Percentiles rank a stretch among this genome's conserved stretches.
Conservation (phyloP, 2,888 invertebrate species). For the Nasonia oneida region DNA sequence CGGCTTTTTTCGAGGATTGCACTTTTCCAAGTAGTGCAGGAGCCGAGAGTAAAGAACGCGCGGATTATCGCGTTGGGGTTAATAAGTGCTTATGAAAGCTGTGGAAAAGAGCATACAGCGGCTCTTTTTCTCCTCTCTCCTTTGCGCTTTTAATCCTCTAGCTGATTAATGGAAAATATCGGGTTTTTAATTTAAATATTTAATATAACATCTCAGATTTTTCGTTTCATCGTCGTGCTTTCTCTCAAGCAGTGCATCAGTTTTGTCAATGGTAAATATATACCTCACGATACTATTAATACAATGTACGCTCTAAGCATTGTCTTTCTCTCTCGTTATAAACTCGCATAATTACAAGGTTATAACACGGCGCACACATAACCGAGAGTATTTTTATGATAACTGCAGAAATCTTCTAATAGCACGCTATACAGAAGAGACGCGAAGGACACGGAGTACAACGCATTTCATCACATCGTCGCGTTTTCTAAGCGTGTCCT, state of each 20-base stretch:
- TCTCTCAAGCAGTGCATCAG: neutral
- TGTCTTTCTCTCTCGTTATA: neutral
- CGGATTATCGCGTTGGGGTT: neutral
- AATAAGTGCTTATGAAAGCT: neutral
- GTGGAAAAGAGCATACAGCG: neutral
- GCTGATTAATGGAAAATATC: neutral
- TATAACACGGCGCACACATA: neutral
- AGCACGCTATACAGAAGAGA: neutral
- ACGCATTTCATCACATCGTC: neutral
- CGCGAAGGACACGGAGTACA: neutral
- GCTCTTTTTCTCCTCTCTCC: neutral
- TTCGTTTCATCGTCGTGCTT: too few species aligned
- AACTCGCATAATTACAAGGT: neutral
- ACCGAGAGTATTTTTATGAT: neutral
- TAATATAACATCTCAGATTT: neutral
- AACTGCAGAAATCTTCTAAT: neutral
- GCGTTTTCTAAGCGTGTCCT: conserved; percentile 1
- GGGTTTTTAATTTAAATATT: neutral
- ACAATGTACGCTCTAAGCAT: neutral
- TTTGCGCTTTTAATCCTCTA: neutral
- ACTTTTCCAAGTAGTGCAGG: neutral
- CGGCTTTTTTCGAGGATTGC: too few species aligned
- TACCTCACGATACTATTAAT: neutral
- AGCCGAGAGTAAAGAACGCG: neutral
- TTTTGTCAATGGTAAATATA: neutral